These are phyloP conservation scores for Bembecia ichneumoniformis DNA, from an alignment of 2,888 invertebrate genomes.

Conservation along the genomic window DNA sequence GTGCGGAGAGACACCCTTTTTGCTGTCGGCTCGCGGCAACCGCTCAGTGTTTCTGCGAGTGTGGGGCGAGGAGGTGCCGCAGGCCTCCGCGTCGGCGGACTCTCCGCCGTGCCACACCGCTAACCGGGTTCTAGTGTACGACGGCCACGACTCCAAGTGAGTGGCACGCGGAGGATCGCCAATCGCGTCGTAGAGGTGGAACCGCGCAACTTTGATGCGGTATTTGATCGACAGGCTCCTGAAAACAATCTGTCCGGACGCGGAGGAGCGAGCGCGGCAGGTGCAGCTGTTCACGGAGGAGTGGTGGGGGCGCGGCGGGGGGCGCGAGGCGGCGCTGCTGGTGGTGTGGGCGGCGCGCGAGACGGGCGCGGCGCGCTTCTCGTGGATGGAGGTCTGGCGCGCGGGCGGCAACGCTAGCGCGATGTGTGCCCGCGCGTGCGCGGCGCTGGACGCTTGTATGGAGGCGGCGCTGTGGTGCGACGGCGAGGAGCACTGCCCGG, in stretches of 20 bases:
- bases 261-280: slow-evolving; percentile 75
- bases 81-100: slow-evolving; percentile 74
- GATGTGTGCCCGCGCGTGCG: slow-evolving; percentile 65
- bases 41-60: slow-evolving; percentile 85
- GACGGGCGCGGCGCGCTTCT: slow-evolving; percentile 81
- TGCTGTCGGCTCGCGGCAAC: slow-evolving; percentile 84
- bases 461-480: slow-evolving; percentile 82
- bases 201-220: background rate
- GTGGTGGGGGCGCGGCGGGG: slow-evolving; percentile 67
- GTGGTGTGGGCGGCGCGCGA: slow-evolving; percentile 89
- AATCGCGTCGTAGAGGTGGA: background rate
- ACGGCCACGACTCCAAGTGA: slow-evolving; percentile 75
- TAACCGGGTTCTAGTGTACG: slow-evolving; percentile 86
- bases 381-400: slow-evolving; percentile 73
- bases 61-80: slow-evolving; percentile 83
- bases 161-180: background rate
- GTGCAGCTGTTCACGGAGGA: slow-evolving; percentile 87
- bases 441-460: slow-evolving; percentile 84
- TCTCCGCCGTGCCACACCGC: slow-evolving; percentile 80
- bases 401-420: slow-evolving; percentile 39
- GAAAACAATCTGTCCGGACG: slow-evolving; percentile 81
- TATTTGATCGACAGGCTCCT: slow-evolving; percentile 43
- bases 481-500: slow-evolving; percentile 77
- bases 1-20: slow-evolving; percentile 84
- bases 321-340: slow-evolving; percentile 79